These are phyloP conservation scores for Danaus chrysippus DNA, from an alignment of 2,888 invertebrate species.

Conservation along the genomic window DNA sequence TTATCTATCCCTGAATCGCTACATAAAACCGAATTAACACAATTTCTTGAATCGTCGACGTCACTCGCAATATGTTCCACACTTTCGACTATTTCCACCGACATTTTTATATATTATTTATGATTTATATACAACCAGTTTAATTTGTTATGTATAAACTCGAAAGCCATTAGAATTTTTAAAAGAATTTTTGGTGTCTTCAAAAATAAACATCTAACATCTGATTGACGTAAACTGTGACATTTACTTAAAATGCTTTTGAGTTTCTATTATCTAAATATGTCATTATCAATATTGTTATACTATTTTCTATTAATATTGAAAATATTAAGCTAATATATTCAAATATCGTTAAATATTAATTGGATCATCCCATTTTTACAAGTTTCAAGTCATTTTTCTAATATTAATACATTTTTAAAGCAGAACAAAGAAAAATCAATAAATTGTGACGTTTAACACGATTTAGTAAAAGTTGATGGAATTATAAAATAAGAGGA, in stretches of 20 bases:
- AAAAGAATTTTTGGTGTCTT: slow-evolving; percentile 40
- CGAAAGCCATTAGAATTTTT: slow-evolving; percentile 46
- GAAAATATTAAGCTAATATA: too few species aligned
- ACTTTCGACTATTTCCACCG: slow-evolving; percentile 43
- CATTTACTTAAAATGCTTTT: background rate
- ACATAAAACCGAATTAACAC: slow-evolving; percentile 40
- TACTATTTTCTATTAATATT: too few species aligned
- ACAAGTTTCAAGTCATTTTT: too few species aligned
- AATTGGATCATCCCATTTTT: too few species aligned
- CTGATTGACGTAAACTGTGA: slow-evolving; percentile 30
- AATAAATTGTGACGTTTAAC: too few species aligned
- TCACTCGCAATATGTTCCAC: slow-evolving; percentile 50
- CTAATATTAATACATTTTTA: too few species aligned
- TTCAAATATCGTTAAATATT: too few species aligned
- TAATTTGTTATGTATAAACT: slow-evolving; percentile 35
- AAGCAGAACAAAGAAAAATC: too few species aligned
- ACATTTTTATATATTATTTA: slow-evolving; percentile 44
- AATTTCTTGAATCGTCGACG: slow-evolving; percentile 53
- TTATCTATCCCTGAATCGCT: slow-evolving; percentile 57
- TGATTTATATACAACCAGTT: slow-evolving; percentile 35
- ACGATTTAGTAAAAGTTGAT: too few species aligned
- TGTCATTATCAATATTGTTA: too few species aligned
- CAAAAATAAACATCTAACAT: slow-evolving; percentile 57
- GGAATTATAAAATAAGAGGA: background rate
- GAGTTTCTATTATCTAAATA: too few species aligned